These are phyloP conservation scores for Brachyptera putata DNA, from an alignment of 2,888 invertebrate species.

Conservation along the genomic window DNA sequence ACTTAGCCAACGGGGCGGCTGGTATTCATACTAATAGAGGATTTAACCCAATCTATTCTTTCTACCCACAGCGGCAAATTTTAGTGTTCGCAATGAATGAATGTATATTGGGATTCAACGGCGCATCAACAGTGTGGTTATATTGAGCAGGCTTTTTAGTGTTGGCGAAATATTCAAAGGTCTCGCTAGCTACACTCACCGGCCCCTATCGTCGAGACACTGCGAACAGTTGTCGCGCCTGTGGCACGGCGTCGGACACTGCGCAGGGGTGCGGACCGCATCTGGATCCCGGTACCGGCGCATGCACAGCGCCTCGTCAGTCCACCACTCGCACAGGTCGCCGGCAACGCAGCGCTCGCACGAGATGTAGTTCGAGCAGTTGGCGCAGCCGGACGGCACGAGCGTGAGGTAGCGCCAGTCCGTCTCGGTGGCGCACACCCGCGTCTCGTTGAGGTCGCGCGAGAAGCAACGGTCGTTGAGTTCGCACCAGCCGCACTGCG, in stretches of 20 bases:
- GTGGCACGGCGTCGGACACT: conserved; percentile 81
- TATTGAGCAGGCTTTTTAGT: too few relatives aligned
- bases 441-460: conserved; percentile 59
- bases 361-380: conserved; percentile 84
- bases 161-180: neutral
- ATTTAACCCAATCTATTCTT: too few relatives aligned
- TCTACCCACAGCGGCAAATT: too few relatives aligned
- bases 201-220: conserved; percentile 78
- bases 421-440: conserved; percentile 25
- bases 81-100: too few relatives aligned
- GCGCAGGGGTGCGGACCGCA: conserved; percentile 56
- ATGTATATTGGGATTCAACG: too few relatives aligned
- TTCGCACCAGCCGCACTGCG: conserved; percentile 90
- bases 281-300: conserved; percentile 43
- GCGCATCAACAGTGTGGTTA: too few relatives aligned
- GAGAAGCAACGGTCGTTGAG: conserved; percentile 65
- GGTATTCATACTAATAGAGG: too few relatives aligned
- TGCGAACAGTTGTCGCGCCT: conserved; percentile 69
- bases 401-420: conserved; percentile 78
- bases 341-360: conserved; percentile 76
- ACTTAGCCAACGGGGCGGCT: too few relatives aligned
- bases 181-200: conserved; percentile 87
- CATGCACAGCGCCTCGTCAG: conserved; percentile 80
- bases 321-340: conserved; percentile 90
- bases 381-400: conserved; percentile 76